Conservation (phyloP, 2,797 vertebrate genomes). For the Sciurus carolinensis region DNA sequence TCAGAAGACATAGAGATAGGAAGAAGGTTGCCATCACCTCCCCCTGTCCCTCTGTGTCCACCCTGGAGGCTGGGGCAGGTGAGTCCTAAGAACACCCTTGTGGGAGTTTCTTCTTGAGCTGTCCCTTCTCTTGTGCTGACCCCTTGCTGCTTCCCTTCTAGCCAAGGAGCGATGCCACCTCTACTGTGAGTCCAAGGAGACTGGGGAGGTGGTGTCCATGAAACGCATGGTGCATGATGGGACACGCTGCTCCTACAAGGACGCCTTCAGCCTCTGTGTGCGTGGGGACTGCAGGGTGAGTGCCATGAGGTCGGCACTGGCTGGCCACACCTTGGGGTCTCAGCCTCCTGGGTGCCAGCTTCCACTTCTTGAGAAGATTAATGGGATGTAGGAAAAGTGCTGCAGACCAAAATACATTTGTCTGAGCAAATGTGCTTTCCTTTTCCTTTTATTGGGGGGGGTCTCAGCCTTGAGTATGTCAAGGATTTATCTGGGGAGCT, state of each 20-base stretch:
- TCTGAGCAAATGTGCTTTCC: too few species aligned
- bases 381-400: too few species aligned
- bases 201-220: constrained; percentile 94
- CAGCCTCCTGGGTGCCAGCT: not conserved
- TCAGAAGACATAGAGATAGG: not conserved
- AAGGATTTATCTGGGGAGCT: not conserved
- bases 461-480: not conserved
- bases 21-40: accelerated
- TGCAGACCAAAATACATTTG: not conserved
- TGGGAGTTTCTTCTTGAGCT: not conserved
- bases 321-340: accelerated
- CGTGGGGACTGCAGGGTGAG: constrained; percentile 96
- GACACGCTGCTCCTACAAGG: constrained; percentile 98
- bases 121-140: not conserved
- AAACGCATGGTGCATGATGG: constrained; percentile 95
- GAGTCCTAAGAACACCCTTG: not conserved
- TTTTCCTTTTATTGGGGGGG: too few species aligned
- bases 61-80: not conserved
- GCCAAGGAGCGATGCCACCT: constrained; percentile 97
- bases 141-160: constrained; percentile 83
- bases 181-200: constrained; percentile 96
- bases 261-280: constrained; percentile 96
- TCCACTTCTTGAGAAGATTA: not conserved
- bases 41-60: not conserved
- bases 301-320: accelerated